Base-by-base conservation (phyloP, 2,797 vertebrate species). In the Myotis pilosus region DNA sequence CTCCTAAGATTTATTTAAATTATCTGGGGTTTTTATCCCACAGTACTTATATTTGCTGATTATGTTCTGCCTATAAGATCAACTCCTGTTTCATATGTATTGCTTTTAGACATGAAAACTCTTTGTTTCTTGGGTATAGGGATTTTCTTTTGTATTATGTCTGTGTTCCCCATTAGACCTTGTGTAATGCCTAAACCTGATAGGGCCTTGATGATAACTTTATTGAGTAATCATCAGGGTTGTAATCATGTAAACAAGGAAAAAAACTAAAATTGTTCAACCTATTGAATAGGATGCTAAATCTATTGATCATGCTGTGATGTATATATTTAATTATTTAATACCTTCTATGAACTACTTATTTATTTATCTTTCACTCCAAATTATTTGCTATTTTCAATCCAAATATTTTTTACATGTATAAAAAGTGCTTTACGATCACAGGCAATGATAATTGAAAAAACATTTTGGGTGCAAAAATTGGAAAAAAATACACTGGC, bases 231-330 rank as follows among this genome's bases (percentile, higher is more conserved):
- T 74, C 68, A 33, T 74, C 68, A 60, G 19, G 47, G 16, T 71
- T 83, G 17, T 51, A 91, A 69, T 78, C 38, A 76, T 49, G 71
- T 38, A 88, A 94, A 92, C 22, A 91, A 95, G 9, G 11, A 90
- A 74, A 8, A 19, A 23, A 91, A n/a, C n/a, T 44, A 55, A 86
- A 57, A 53, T 0, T 60, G n/a, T 87, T 47, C 7, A 66, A 62
- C 80, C 11, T 72, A 53, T 44, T 55, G 22, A 51, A 44, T 91
- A 66, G 47, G 25, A 6, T 74, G 4, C 5, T 80, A 75, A 75
- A 69, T 86, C 86, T 89, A 93, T 93, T 60, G 33, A 60, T 22
- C n/a, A 15, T 44, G 6, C 6, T 69, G 44, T 8, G 4, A 69
- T 89, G 47, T 38, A 12, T 81, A 49, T 38, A 33, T 53, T 85